Conservation (phyloP, 1,140 invertebrate genomes). For the Wasmannia auropunctata region DNA sequence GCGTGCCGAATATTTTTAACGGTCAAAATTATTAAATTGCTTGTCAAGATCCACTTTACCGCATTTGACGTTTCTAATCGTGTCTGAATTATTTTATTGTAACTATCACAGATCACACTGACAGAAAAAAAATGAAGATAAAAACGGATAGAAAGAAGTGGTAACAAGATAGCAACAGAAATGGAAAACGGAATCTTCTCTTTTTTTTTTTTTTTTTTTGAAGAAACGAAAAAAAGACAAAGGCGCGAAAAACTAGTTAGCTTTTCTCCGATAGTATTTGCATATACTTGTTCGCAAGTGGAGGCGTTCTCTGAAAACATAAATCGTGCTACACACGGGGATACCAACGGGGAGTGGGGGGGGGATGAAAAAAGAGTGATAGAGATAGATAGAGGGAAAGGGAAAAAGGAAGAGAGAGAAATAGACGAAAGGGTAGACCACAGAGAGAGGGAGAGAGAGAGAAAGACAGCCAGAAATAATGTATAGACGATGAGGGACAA, state of each 20-base stretch:
- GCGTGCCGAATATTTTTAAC: no score
- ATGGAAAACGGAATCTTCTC: not conserved
- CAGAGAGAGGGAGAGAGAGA: not conserved
- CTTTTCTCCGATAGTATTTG: constrained; percentile 58
- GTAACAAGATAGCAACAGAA: not conserved
- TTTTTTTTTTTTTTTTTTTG: not conserved
- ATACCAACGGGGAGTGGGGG: no score
- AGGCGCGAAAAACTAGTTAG: constrained; percentile 12
- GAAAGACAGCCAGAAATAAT: constrained; percentile 33
- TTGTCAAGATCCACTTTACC: no score
- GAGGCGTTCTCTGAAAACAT: constrained; percentile 44
- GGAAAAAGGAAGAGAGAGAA: not conserved
- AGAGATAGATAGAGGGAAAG: not conserved
- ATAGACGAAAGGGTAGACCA: not conserved
- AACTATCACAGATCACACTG: not conserved
- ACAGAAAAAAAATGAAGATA: not conserved
- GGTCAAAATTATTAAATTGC: no score
- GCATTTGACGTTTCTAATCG: no score
- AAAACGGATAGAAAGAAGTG: not conserved
- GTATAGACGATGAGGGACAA: constrained; percentile 45
- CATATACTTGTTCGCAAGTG: constrained; percentile 60
- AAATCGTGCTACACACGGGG: constrained; percentile 50
- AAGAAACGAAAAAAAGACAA: not conserved
- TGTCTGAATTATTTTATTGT: not conserved
- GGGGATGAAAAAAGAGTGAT: not conserved